A percentile compares a stretch with the other conserved stretches of the same genome.
Conservation (phyloP, 2,797 vertebrate genomes). For the Eutrigla gurnardus region DNA sequence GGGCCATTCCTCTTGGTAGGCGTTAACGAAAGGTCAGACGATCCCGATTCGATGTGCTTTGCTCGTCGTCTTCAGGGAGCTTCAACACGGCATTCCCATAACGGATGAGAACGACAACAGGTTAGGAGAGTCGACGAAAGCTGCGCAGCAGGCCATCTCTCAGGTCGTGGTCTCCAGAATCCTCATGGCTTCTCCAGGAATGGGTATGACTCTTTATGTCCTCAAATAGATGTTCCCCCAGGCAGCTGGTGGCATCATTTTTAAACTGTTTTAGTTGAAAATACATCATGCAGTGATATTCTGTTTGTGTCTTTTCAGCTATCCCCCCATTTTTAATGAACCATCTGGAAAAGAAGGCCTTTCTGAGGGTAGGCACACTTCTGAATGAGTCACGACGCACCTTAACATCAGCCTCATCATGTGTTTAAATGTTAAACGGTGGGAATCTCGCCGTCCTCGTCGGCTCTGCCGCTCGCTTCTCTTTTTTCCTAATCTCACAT, state of each 20-base stretch:
- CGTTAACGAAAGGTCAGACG: not conserved
- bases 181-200: constrained; percentile 98
- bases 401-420: not conserved
- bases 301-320: constrained; percentile 76
- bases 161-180: constrained; percentile 97
- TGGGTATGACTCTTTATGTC: constrained; percentile 86
- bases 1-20: not conserved
- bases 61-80: constrained; percentile 83
- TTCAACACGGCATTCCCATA: constrained; percentile 94
- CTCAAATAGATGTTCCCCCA: too few relatives aligned
- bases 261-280: not conserved
- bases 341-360: constrained; percentile 96
- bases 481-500: constrained; percentile 46
- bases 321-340: constrained; percentile 99
- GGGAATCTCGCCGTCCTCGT: constrained; percentile 22
- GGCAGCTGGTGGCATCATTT: not conserved
- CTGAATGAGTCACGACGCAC: not conserved
- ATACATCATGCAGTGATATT: not conserved
- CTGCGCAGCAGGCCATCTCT: constrained; percentile 95
- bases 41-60: constrained; percentile 3
- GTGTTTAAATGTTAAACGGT: constrained; percentile 12
- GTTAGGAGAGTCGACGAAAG: constrained; percentile 93
- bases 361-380: constrained; percentile 89
- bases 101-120: constrained; percentile 93
- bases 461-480: constrained; percentile 13